Evolutionary conservation across 2,797 vertebrate genomes (phyloP).

Genomic region (Enteromius trimaculatus): DNA sequence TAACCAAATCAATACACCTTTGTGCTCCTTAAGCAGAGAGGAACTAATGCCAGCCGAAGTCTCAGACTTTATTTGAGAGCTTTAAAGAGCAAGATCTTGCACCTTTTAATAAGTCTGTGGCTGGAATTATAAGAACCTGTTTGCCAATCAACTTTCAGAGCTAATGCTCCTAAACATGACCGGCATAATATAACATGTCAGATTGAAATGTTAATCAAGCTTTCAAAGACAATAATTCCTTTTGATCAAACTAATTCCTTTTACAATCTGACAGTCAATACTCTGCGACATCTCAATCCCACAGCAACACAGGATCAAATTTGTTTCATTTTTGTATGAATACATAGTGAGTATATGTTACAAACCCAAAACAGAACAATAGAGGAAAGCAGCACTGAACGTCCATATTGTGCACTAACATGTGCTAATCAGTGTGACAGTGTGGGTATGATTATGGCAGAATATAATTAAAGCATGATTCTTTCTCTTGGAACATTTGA

Average conservation of each 20-base stretch:
- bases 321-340: conserved; percentile 16
- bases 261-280: neutral
- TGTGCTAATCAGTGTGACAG: neutral
- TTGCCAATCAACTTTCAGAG: neutral
- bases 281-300: neutral
- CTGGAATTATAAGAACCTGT: neutral
- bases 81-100: conserved; percentile 18
- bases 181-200: neutral
- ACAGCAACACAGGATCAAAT: neutral
- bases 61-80: conserved; percentile 36
- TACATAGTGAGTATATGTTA: neutral
- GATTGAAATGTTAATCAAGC: neutral
- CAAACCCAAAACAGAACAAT: conserved; percentile 4
- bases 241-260: conserved; percentile 6
- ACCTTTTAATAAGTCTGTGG: conserved; percentile 35
- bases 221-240: neutral
- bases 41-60: conserved; percentile 52
- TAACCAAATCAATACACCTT: conserved; percentile 55
- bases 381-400: neutral
- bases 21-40: conserved; percentile 56
- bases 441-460: conserved; percentile 28
- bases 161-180: neutral
- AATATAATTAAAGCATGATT: conserved; percentile 36
- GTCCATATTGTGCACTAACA: neutral
- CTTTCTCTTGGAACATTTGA: conserved; percentile 4